These are phyloP conservation scores for Poeciliopsis retropinna DNA, from an alignment of 2,113 vertebrate species.

Conservation along the genomic window DNA sequence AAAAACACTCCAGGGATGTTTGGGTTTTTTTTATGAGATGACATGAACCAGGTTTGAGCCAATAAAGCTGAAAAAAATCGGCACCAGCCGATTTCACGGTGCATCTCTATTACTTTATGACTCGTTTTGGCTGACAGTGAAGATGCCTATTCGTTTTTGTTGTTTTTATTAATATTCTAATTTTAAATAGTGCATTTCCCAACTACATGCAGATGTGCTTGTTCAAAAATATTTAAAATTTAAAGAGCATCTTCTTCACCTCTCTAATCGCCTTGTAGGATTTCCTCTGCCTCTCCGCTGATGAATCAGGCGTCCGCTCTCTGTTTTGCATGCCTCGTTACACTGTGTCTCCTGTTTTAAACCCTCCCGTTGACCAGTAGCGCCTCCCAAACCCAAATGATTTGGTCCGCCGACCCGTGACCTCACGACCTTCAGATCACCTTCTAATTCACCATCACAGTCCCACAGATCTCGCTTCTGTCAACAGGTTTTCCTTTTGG, in stretches of 20 bases:
- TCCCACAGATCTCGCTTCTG: constrained; percentile 59
- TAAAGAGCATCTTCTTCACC: background rate
- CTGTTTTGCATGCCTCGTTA: constrained; percentile 20
- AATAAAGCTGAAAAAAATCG: too few species aligned
- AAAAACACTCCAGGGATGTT: too few species aligned
- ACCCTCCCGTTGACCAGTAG: constrained; percentile 28
- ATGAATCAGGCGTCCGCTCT: constrained; percentile 27
- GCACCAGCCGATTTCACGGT: background rate
- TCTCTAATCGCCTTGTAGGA: constrained; percentile 34
- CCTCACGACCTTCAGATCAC: constrained; percentile 48
- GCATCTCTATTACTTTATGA: background rate
- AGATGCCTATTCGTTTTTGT: background rate
- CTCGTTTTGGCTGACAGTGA: background rate
- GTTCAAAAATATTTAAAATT: background rate
- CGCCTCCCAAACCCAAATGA: constrained; percentile 35
- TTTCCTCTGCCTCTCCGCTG: constrained; percentile 28
- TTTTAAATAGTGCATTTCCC: background rate
- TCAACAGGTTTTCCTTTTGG: constrained; percentile 47
- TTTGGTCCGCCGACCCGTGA: constrained; percentile 18
- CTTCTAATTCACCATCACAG: constrained; percentile 46
- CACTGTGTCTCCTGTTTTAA: constrained; percentile 23
- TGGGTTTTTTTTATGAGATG: too few species aligned
- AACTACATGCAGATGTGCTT: background rate
- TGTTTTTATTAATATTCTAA: background rate
- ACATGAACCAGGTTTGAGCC: background rate